Percentiles rank a stretch among this genome's conserved stretches.
Evolutionary conservation across 2,888 invertebrate species (phyloP).

Genomic region (Ophion ventricosus): DNA sequence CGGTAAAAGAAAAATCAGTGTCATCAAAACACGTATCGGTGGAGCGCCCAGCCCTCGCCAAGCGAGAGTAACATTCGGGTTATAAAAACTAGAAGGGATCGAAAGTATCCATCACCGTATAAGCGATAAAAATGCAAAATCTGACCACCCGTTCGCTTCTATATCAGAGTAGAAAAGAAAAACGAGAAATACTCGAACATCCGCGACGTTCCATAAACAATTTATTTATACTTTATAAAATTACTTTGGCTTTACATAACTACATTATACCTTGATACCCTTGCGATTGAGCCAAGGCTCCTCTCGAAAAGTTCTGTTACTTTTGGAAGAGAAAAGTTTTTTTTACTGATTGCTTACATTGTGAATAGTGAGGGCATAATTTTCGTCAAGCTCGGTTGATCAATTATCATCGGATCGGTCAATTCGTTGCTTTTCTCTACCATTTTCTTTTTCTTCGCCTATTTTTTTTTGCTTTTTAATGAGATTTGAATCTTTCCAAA

Average conservation of each 20-base stretch:
- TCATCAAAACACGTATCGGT: no score
- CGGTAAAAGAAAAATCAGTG: no score
- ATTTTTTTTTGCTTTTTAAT: constrained; percentile 32
- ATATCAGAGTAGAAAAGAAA: neutral
- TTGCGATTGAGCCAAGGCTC: constrained; percentile 26
- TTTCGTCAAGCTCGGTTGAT: constrained; percentile 33
- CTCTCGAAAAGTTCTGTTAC: constrained; percentile 21
- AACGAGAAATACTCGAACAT: constrained; percentile 47
- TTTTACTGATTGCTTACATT: constrained; percentile 40
- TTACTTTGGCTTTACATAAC: constrained; percentile 67
- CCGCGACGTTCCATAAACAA: constrained; percentile 48
- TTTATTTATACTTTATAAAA: constrained; percentile 65
- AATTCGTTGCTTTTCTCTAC: constrained; percentile 7
- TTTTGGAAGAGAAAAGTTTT: constrained; percentile 59
- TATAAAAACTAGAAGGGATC: no score
- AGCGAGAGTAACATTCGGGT: no score
- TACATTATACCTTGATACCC: constrained; percentile 57
- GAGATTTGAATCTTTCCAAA: constrained; percentile 18
- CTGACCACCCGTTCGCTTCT: neutral
- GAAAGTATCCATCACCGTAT: neutral
- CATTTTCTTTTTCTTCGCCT: constrained; percentile 29
- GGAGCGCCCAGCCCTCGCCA: no score
- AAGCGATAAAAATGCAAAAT: constrained; percentile 16
- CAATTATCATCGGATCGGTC: constrained; percentile 23
- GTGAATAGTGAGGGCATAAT: constrained; percentile 26